Conservation (phyloP, 1,140 invertebrate genomes). For the Contarinia nasturtii region DNA sequence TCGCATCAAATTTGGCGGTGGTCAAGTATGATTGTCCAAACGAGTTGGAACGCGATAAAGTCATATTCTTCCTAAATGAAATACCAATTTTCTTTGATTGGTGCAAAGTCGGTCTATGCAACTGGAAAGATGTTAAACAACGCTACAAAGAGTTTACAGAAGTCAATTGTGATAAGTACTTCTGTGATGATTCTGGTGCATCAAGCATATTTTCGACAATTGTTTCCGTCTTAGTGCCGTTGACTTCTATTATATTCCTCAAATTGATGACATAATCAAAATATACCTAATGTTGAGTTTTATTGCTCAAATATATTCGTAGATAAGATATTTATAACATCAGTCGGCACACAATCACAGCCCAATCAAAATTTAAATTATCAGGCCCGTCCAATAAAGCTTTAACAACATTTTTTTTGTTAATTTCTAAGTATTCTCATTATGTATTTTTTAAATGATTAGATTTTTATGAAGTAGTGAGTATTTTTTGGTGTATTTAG, state of each 20-base stretch:
- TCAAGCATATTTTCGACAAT: not conserved
- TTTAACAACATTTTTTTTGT: too few relatives aligned
- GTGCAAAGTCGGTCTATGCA: conserved; percentile 39
- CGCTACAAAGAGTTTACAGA: not conserved
- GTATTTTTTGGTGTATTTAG: too few relatives aligned
- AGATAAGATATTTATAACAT: too few relatives aligned
- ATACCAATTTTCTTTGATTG: conserved; percentile 29
- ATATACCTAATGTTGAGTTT: too few relatives aligned
- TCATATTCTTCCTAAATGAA: conserved; percentile 40
- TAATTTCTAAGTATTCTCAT: too few relatives aligned
- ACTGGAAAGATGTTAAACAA: conserved; percentile 25
- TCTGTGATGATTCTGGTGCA: not conserved
- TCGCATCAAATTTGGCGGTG: conserved; percentile 56
- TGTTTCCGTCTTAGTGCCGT: not conserved
- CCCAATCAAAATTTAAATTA: too few relatives aligned
- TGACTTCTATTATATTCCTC: conserved; percentile 5
- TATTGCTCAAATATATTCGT: too few relatives aligned
- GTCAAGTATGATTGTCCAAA: conserved; percentile 34
- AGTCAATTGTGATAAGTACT: not conserved
- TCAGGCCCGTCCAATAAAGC: too few relatives aligned
- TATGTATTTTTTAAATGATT: too few relatives aligned
- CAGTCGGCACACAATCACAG: too few relatives aligned
- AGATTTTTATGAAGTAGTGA: too few relatives aligned
- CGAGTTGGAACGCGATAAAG: conserved; percentile 31
- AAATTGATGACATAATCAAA: not conserved